These are phyloP conservation scores for Babyrousa celebensis DNA, from an alignment of 2,797 vertebrate species.

Conservation along the genomic window DNA sequence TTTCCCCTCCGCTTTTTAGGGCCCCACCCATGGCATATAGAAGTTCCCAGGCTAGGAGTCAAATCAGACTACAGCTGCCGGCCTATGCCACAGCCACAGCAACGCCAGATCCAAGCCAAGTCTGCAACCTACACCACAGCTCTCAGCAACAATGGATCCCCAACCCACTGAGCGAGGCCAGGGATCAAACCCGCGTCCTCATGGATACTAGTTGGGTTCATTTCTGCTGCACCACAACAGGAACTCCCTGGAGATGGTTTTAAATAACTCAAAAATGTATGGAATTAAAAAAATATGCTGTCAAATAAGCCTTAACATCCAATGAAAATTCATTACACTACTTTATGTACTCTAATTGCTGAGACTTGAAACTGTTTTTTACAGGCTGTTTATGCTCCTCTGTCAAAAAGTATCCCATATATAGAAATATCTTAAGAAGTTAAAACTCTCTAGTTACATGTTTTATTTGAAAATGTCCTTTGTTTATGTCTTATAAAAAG, in stretches of 20 bases:
- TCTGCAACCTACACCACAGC: no score
- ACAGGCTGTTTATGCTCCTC: neutral
- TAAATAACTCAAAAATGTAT: constrained; percentile 44
- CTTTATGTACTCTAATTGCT: constrained; percentile 9
- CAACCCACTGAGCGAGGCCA: no score
- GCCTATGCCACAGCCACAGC: no score
- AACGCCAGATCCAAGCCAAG: no score
- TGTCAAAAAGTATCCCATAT: constrained; percentile 9
- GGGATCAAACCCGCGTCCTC: no score
- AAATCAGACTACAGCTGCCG: no score
- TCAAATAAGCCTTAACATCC: neutral
- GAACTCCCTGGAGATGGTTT: neutral
- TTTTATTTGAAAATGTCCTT: constrained; percentile 50
- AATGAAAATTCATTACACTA: constrained; percentile 14
- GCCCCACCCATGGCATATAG: no score
- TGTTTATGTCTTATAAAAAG: neutral
- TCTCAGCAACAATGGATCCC: no score
- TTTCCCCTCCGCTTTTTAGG: no score
- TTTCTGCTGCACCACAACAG: no score
- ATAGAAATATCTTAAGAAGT: constrained; percentile 39
- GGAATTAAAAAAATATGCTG: neutral
- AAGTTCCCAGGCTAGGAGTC: no score
- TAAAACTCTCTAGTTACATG: neutral
- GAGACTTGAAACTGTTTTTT: constrained; percentile 28
- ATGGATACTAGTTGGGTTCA: no score